Evolutionary conservation across 2,113 vertebrate genomes (phyloP).

Genomic region (Leptobrachium ailaonicum): DNA sequence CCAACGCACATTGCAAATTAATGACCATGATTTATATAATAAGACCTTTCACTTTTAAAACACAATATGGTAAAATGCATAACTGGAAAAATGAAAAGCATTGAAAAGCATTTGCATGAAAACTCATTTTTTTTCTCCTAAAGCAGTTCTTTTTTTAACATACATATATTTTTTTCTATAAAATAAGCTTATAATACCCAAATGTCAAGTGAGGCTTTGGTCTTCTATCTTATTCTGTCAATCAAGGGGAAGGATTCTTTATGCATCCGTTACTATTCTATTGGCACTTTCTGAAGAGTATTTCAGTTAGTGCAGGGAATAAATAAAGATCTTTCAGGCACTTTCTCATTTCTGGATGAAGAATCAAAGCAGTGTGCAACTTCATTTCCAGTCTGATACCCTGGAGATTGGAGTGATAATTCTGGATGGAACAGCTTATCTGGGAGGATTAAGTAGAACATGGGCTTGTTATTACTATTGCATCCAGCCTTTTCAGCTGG

Average conservation of each 20-base stretch:
- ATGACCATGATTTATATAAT: too few species aligned
- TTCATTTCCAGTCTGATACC: constrained; percentile 86
- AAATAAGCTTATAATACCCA: constrained; percentile 76
- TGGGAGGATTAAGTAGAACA: constrained; percentile 82
- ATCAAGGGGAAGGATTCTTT: constrained; percentile 77
- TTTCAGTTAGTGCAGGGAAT: constrained; percentile 76
- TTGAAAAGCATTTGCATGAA: too few species aligned
- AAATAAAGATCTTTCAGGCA: constrained; percentile 87
- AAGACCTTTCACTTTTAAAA: too few species aligned
- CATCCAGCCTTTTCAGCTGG: constrained; percentile 77
- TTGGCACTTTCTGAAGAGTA: constrained; percentile 84
- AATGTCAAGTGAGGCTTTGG: constrained; percentile 82
- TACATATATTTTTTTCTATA: constrained; percentile 54
- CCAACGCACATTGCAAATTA: too few species aligned
- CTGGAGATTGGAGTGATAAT: constrained; percentile 86
- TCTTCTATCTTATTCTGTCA: constrained; percentile 83
- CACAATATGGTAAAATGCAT: too few species aligned
- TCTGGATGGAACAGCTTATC: constrained; percentile 85
- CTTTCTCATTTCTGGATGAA: constrained; percentile 86
- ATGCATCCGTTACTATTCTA: constrained; percentile 81
- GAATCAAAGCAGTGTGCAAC: constrained; percentile 85
- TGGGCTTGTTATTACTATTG: constrained; percentile 79
- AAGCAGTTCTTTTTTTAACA: constrained; percentile 59
- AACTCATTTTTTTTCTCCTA: constrained; percentile 58
- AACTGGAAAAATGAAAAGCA: too few species aligned